phyloP scores from a whole-genome alignment of 2,888 invertebrate species.

The Rhamnusium bicolor region DNA sequence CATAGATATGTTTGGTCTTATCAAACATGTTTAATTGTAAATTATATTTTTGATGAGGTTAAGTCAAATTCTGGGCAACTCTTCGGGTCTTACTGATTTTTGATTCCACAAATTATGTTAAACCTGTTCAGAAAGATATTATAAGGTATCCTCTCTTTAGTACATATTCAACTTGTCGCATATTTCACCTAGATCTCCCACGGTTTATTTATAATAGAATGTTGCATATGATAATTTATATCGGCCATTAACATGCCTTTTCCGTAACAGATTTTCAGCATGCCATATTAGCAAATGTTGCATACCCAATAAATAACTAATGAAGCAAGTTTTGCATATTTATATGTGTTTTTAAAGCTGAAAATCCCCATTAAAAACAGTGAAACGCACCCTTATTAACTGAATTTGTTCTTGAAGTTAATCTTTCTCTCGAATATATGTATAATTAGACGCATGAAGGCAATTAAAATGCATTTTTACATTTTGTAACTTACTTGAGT shows the following conservation, averaged over 20 bases:
- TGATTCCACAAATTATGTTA: neutral
- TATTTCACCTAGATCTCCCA: neutral
- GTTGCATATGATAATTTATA: neutral
- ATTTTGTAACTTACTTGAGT: neutral
- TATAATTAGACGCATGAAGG: neutral
- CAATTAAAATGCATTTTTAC: neutral
- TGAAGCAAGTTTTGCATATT: constrained; percentile 1
- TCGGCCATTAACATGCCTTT: neutral
- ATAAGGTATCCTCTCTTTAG: neutral
- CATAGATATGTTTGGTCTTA: too few species aligned
- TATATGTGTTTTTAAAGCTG: neutral
- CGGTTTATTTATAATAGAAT: neutral
- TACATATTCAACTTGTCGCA: neutral
- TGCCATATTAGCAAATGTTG: neutral
- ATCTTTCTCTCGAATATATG: neutral
- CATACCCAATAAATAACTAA: neutral
- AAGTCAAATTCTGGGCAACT: too few species aligned
- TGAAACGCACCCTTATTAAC: constrained; percentile 1
- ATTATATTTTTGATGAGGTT: too few species aligned
- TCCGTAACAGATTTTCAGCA: constrained; percentile 6
- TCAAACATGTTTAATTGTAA: too few species aligned
- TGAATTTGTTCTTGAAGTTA: neutral
- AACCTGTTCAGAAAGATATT: neutral
- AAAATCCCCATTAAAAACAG: neutral
- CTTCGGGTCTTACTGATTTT: too few species aligned